These are phyloP conservation scores for Dione juno DNA, from an alignment of 2,888 invertebrate species.

Conservation along the genomic window DNA sequence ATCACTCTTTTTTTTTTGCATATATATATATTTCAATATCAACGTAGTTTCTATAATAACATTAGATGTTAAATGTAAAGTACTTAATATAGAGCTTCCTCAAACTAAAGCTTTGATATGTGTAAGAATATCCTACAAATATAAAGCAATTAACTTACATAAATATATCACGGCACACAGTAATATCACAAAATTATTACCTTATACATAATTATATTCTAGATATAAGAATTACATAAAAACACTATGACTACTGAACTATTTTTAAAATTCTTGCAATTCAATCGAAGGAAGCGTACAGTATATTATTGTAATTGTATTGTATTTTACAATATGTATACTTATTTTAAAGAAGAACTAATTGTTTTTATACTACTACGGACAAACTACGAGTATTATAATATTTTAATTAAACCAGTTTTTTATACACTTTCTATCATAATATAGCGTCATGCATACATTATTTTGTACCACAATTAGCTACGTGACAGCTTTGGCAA, in stretches of 20 bases:
- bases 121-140: slow-evolving; percentile 41
- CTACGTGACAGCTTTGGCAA: slow-evolving; percentile 10
- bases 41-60: not conserved
- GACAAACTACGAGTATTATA: not conserved
- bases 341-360: too few species aligned
- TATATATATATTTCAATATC: not conserved
- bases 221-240: not conserved
- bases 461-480: not conserved
- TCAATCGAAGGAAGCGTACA: not conserved
- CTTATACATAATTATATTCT: slow-evolving; percentile 17
- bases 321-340: not conserved
- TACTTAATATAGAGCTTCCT: not conserved
- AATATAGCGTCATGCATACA: not conserved
- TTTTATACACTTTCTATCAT: slow-evolving; percentile 4
- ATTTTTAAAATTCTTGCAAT: not conserved
- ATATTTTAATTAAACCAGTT: slow-evolving; percentile 16
- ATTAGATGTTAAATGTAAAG: not conserved
- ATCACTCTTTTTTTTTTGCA: not conserved
- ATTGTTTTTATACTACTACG: not conserved
- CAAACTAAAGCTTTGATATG: slow-evolving; percentile 28
- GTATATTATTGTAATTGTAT: not conserved
- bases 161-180: slow-evolving; percentile 68
- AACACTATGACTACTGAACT: not conserved
- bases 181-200: slow-evolving; percentile 63
- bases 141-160: slow-evolving; percentile 22